A percentile compares a stretch with the other conserved stretches of the same genome.
Conservation (phyloP, 2,888 invertebrate genomes). For the Protonemura montana region DNA sequence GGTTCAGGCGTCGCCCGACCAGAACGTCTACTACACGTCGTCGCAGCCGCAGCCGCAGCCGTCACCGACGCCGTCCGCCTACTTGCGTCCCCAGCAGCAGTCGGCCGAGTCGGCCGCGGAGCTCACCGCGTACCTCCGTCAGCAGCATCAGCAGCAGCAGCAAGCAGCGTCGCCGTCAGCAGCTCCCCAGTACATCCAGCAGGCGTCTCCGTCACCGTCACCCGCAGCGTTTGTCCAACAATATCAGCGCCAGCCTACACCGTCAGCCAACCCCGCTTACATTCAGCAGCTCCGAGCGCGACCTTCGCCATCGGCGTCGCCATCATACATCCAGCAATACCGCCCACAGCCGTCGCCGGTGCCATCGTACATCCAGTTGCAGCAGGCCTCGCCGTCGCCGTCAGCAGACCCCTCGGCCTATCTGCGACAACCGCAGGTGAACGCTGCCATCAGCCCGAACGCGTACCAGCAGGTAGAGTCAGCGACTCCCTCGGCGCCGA, state of each 20-base stretch:
- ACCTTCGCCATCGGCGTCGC: not conserved
- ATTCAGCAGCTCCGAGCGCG: not conserved
- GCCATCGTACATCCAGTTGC: not conserved
- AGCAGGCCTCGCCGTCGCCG: not conserved
- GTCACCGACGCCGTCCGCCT: constrained; percentile 9
- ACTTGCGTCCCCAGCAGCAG: constrained; percentile 1
- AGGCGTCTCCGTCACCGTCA: not conserved
- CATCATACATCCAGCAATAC: not conserved
- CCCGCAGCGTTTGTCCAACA: not conserved
- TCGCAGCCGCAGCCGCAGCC: constrained; percentile 13
- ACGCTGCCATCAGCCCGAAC: not conserved
- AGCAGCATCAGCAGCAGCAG: constrained; percentile 1
- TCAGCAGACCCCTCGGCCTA: not conserved
- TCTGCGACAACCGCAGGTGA: not conserved
- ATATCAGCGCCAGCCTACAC: not conserved
- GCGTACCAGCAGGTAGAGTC: constrained; percentile 24
- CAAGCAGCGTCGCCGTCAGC: not conserved
- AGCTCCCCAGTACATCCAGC: not conserved
- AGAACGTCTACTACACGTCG: constrained; percentile 35
- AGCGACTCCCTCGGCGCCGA: not conserved
- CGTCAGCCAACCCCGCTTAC: not conserved
- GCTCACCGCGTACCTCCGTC: constrained; percentile 13
- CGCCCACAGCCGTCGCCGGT: not conserved
- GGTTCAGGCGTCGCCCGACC: not conserved
- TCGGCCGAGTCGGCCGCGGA: not conserved